Evolutionary conservation across 2,113 vertebrate species (phyloP).

Genomic region (Cochlearius cochlearius): DNA sequence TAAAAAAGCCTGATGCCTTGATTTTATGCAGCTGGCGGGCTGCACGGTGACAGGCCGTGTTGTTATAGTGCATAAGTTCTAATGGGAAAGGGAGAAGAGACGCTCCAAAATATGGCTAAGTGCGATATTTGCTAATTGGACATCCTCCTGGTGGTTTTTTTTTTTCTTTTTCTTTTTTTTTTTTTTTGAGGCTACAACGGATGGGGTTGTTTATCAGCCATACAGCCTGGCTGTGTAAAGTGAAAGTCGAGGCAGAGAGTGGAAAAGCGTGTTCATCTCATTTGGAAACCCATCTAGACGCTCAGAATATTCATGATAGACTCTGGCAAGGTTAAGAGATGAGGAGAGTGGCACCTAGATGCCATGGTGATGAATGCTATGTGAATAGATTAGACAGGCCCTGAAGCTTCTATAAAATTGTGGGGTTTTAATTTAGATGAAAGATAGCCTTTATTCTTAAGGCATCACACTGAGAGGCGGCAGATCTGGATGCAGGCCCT

Average conservation of each 20-base stretch:
- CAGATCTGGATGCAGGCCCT: background rate
- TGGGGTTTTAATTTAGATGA: constrained; percentile 52
- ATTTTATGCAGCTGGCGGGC: constrained; percentile 52
- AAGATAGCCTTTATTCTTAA: constrained; percentile 30
- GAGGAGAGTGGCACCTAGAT: constrained; percentile 45
- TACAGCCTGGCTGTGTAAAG: background rate
- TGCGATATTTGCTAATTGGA: constrained; percentile 31
- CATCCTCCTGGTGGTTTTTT: background rate
- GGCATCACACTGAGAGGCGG: background rate
- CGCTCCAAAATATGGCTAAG: constrained; percentile 8
- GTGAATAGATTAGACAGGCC: constrained; percentile 39
- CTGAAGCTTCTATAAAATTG: background rate
- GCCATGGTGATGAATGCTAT: constrained; percentile 50
- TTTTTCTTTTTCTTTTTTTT: background rate
- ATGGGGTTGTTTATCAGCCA: background rate
- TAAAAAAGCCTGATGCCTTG: constrained; percentile 29
- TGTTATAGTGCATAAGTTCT: background rate
- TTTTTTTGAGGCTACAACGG: accelerated
- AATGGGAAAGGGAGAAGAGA: background rate
- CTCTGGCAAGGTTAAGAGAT: constrained; percentile 52
- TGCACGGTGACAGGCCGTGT: constrained; percentile 1
- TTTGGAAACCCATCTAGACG: background rate
- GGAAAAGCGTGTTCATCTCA: background rate
- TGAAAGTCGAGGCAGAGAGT: background rate
- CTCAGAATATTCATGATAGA: constrained; percentile 51